Base-by-base conservation (phyloP, 2,113 vertebrate genomes). In the Brevimyrus niger region DNA sequence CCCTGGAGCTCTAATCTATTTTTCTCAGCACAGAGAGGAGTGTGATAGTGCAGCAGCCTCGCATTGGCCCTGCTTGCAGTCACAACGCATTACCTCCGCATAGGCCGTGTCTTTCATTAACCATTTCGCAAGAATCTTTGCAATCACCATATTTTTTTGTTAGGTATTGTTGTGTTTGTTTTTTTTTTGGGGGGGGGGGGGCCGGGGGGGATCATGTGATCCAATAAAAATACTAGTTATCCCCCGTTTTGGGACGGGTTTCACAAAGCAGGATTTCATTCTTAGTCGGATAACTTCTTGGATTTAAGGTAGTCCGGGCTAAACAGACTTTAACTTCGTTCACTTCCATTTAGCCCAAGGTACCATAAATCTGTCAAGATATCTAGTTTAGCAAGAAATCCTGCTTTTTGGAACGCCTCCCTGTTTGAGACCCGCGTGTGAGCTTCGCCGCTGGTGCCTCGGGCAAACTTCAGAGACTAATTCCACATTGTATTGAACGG, bases 1-100 rank as follows among this genome's bases (percentile, higher is more conserved):
- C 58, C 84, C 69, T 21, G 44, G 69, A 86, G 84, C 84, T 73
- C 47, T 89, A 86, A 89, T 89, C 88, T 51, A 55, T 82, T 61
- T 89, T 89, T 38, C 76, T 38, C n/a, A 2, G 27, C 27, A 31
- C 11, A 15, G 27, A 27, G 61, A 23, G 61, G 21, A 61, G 89
- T 48, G 8, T 13, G 27, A 87, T 80, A 53, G 85, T 48, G 46
- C 87, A 76, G 31, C 76, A 69, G 47, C 85, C 65, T 55, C 85
- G 42, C 53, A 80, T 87, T 87, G 83, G 46, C 46, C 31, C 17
- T 23, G 42, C 48, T 69, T 73, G 23, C 83, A 86, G 44, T 50
- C 53, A 86, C 58, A 42, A 86, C 19, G 50, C 55, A 55, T 50
- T 27, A 27, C 83, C 46, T 89, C 82, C 21, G 53, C 53, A 69